Base-by-base conservation (phyloP, 2,113 vertebrate genomes). In the Pipra filicauda region DNA sequence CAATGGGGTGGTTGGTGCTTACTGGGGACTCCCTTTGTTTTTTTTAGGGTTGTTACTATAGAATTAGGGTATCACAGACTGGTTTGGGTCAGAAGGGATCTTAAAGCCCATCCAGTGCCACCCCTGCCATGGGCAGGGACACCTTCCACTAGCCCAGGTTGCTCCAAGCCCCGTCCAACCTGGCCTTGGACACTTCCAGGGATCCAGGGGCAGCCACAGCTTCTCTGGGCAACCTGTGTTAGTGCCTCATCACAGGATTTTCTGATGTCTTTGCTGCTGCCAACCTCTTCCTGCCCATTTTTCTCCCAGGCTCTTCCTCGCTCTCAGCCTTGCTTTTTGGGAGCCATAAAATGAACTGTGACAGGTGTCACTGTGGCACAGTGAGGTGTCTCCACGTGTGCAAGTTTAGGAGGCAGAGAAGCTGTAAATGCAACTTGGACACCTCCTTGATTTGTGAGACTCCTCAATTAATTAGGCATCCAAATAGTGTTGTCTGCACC, bases 1-100 rank as follows among this genome's bases (percentile, higher is more conserved):
- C 1, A 10, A 0, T 19, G 13, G 7, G 14, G 15, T 12, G 33
- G 3, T 4, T 65, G 1, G 0, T 14, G 8, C 35, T 79, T 52
- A 3, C 0, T 3, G 14, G 24, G 14, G 11, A 3, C 5, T 86
- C 20, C 19, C 4, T 21, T 14, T 13, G 30, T 41, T 2, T 73
- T 1, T 70, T 49, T 65, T 26, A 15, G 24, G 28, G 28, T 7
- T 35, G 10, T 59, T 59, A 24, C 7, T 21, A 30, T 27, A 52
- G 51, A 18, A 54, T 54, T 54, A 31, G 24, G 15, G 8, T 22
- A 57, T n/a, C 31, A 20, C 22, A 35, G 57, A n/a, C 9, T 16
- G 22, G 57, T 59, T 58, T n/a, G 57, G 33, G 33, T 58, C 4
- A 12, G 57, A 23, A 33, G 11, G 21, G 21, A n/a, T 14, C 21